A percentile compares a stretch with the other conserved stretches of the same genome.
These are phyloP conservation scores for Oscheius sp. DNA, from an alignment of 2,888 invertebrate genomes.

Conservation along the genomic window DNA sequence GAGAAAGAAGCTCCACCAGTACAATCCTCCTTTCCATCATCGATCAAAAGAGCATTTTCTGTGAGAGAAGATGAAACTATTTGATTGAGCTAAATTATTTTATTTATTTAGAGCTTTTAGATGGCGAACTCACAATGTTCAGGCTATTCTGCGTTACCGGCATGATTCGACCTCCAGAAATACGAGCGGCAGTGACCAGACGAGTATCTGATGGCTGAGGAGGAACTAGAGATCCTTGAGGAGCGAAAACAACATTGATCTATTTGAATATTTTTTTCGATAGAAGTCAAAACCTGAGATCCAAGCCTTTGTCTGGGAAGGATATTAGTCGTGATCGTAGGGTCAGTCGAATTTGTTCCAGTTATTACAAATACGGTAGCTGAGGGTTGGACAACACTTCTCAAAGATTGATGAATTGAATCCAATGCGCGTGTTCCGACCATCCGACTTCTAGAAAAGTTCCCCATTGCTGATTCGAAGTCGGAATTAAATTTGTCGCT, in stretches of 20 bases:
- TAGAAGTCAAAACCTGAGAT: not conserved
- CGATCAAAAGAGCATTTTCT: conserved; percentile 12
- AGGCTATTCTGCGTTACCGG: conserved; percentile 8
- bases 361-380: conserved; percentile 1
- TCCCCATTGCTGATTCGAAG: not conserved
- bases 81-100: not conserved
- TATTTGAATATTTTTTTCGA: not conserved
- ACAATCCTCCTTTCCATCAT: not conserved
- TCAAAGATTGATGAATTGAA: conserved; percentile 1
- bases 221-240: not conserved
- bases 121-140: not conserved
- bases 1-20: not conserved
- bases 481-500: not conserved
- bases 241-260: conserved; percentile 11
- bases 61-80: not conserved
- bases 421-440: not conserved
- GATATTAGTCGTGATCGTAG: not conserved
- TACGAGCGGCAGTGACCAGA: not conserved
- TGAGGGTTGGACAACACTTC: not conserved
- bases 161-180: conserved; percentile 4
- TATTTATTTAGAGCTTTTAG: not conserved
- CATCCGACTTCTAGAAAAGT: not conserved
- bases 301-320: conserved; percentile 6
- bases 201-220: not conserved
- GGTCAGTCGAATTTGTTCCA: not conserved